Conservation (phyloP, 1,140 invertebrate genomes). For the Drosophila nigromelanica region DNA sequence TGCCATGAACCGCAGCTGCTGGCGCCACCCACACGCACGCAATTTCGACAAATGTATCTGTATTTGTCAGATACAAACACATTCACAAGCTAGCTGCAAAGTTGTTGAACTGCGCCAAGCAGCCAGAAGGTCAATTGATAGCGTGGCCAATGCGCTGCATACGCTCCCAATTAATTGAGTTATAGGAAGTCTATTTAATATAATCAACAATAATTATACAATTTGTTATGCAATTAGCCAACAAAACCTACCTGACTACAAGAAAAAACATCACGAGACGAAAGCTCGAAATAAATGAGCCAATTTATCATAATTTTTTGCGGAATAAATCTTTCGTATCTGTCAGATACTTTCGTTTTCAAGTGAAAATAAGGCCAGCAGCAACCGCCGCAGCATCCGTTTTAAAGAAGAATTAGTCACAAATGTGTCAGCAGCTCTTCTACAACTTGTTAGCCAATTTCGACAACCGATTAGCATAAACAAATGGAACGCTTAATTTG, state of each 20-base stretch:
- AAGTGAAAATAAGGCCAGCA: constrained; percentile 37
- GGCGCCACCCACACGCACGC: constrained; percentile 54
- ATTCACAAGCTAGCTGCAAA: constrained; percentile 2
- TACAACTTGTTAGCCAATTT: constrained; percentile 25
- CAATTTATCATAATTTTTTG: constrained; percentile 44
- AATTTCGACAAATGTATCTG: constrained; percentile 22
- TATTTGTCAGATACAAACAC: constrained; percentile 43
- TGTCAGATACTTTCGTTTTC: constrained; percentile 40
- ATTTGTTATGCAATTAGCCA: constrained; percentile 43
- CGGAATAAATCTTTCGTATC: constrained; percentile 20
- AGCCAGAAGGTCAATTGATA: constrained; percentile 47
- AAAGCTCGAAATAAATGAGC: constrained; percentile 1
- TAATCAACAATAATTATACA: constrained; percentile 39
- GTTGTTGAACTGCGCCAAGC: constrained; percentile 35
- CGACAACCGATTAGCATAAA: constrained; percentile 38
- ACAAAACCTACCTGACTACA: constrained; percentile 1
- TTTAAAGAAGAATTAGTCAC: constrained; percentile 38
- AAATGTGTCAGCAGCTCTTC: constrained; percentile 40
- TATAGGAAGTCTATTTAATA: constrained; percentile 32
- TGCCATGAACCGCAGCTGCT: constrained; percentile 46
- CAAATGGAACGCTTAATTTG: constrained; percentile 25
- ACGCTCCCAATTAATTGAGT: constrained; percentile 33
- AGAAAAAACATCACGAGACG: constrained; percentile 11
- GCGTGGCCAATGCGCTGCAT: constrained; percentile 42
- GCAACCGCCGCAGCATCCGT: constrained; percentile 35